A percentile compares a stretch with the other conserved stretches of the same genome.
These are phyloP conservation scores for Cephalophus harveyi DNA, from an alignment of 2,113 vertebrate genomes.

Conservation along the genomic window DNA sequence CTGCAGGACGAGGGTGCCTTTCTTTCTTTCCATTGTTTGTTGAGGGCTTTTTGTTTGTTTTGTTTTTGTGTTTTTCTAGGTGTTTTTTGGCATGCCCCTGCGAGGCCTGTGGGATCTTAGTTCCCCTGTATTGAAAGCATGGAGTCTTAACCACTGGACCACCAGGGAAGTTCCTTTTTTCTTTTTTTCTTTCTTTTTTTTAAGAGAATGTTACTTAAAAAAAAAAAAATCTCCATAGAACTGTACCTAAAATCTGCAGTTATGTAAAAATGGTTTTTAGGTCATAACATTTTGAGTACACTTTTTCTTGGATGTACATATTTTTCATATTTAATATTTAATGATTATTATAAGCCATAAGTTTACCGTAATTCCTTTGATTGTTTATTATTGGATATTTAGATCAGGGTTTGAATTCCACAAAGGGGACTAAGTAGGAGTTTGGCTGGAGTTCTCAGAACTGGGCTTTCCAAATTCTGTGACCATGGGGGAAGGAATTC, in stretches of 20 bases:
- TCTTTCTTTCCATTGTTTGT: neutral
- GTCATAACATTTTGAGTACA: neutral
- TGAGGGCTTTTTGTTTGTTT: neutral
- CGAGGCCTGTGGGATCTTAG: neutral
- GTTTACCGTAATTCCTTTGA: neutral
- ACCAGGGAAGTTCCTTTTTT: neutral
- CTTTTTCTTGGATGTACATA: neutral
- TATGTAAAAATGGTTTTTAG: neutral
- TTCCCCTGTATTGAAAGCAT: neutral
- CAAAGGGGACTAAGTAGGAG: neutral
- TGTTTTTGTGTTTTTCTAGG: neutral
- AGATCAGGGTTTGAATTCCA: neutral
- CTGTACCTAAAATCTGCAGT: neutral
- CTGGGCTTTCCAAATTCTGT: neutral
- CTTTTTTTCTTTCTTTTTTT: neutral
- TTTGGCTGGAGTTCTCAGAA: neutral
- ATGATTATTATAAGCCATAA: neutral
- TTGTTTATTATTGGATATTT: neutral
- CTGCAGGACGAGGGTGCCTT: neutral
- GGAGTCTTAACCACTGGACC: neutral
- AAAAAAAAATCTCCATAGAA: neutral
- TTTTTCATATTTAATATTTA: neutral
- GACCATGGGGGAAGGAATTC: neutral
- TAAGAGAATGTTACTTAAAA: neutral
- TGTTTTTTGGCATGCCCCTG: neutral